Conservation (phyloP, 2,888 invertebrate species). For the Drosophila eohydei region DNA sequence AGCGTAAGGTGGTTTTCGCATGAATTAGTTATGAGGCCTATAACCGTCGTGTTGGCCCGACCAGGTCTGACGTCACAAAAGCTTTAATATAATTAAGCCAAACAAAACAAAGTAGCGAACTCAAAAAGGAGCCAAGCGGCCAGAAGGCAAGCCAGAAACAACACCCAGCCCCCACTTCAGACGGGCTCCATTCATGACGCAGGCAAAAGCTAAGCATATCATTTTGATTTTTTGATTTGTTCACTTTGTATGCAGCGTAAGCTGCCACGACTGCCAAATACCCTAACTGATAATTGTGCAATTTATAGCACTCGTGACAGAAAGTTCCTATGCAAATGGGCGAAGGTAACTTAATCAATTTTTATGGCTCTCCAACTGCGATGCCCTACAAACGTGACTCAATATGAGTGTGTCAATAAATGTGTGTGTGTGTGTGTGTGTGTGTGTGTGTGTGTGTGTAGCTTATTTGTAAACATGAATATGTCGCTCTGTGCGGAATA, state of each 20-base stretch:
- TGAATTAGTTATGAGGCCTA: constrained; percentile 66
- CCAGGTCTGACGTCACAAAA: constrained; percentile 36
- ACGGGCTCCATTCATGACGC: background rate
- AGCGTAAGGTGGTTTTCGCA: constrained; percentile 56
- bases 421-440: background rate
- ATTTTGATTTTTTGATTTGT: background rate
- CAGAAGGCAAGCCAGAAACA: background rate
- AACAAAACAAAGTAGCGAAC: constrained; percentile 22
- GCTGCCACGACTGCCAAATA: background rate
- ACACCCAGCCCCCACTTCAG: background rate
- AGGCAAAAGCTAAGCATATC: background rate
- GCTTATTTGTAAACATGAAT: constrained; percentile 19
- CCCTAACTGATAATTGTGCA: background rate
- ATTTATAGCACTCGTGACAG: background rate
- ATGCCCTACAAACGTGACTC: constrained; percentile 10
- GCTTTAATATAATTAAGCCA: constrained; percentile 63
- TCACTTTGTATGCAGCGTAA: background rate
- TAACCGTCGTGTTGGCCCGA: constrained; percentile 40
- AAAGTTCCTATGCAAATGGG: background rate
- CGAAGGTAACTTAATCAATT: background rate
- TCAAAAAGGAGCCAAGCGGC: background rate
- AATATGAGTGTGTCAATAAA: constrained; percentile 13
- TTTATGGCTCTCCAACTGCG: background rate
- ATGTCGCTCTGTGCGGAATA: constrained; percentile 16
- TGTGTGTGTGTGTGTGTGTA: background rate